A percentile compares a stretch with the other conserved stretches of the same genome.
These are phyloP conservation scores for Sepioteuthis lessoniana DNA, from an alignment of 2,888 invertebrate genomes.

Conservation along the genomic window DNA sequence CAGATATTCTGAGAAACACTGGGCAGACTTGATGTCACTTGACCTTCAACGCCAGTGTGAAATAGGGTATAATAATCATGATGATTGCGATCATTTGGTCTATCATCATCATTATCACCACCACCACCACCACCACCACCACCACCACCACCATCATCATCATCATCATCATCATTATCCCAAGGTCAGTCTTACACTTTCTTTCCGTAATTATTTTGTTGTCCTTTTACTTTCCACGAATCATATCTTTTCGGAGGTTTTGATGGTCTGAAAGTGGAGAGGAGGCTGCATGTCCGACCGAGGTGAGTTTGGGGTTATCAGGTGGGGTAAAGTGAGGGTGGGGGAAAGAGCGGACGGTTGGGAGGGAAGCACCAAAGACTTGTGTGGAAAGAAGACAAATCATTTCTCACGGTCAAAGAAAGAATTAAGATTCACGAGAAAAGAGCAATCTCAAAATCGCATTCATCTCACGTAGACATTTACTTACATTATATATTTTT, in stretches of 20 bases:
- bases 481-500: not conserved
- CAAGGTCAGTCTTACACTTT: not conserved
- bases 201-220: not conserved
- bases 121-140: no score
- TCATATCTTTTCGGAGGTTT: not conserved
- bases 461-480: not conserved
- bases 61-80: not conserved
- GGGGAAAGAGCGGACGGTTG: no score
- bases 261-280: slow-evolving; percentile 10
- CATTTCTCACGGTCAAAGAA: not conserved
- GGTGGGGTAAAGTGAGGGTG: not conserved
- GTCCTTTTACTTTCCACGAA: not conserved
- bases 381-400: not conserved
- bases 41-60: no score
- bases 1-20: no score
- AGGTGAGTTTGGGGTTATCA: not conserved
- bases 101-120: no score
- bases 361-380: not conserved
- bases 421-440: not conserved
- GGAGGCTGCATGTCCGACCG: not conserved
- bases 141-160: no score
- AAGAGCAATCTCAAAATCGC: not conserved
- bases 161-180: no score
- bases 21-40: no score
- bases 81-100: not conserved